These are phyloP conservation scores for Drosophila simulans DNA, from an alignment of 1,140 invertebrate species.

Conservation along the genomic window DNA sequence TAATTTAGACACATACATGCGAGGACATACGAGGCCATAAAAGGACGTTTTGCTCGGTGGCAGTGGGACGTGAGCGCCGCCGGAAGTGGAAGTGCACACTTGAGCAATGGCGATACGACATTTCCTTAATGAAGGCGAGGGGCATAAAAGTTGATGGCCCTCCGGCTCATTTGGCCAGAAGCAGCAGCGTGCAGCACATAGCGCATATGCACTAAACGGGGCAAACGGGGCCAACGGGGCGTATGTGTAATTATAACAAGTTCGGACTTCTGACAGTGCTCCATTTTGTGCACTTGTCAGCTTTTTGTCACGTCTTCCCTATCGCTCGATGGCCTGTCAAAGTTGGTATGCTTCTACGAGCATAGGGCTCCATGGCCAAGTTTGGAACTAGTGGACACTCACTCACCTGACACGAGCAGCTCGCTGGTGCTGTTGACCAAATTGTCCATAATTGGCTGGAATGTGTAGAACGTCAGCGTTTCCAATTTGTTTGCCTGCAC, in stretches of 20 bases:
- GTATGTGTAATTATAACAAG: constrained; percentile 80
- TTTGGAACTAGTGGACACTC: constrained; percentile 81
- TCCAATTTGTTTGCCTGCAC: constrained; percentile 89
- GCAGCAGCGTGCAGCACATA: neutral
- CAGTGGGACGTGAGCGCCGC: constrained; percentile 55
- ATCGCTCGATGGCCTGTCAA: constrained; percentile 43
- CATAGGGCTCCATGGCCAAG: neutral
- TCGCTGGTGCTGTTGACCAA: constrained; percentile 89
- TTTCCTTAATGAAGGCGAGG: constrained; percentile 80
- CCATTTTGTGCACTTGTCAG: constrained; percentile 56
- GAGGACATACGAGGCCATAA: constrained; percentile 31
- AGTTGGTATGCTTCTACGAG: neutral
- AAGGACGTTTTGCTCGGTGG: constrained; percentile 16
- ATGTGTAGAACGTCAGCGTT: constrained; percentile 90
- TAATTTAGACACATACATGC: constrained; percentile 64
- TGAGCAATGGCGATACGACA: constrained; percentile 79
- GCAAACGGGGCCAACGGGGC: constrained; percentile 62
- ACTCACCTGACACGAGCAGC: constrained; percentile 91
- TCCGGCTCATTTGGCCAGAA: constrained; percentile 48
- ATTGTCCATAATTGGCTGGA: constrained; percentile 90
- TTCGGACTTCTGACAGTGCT: constrained; percentile 42
- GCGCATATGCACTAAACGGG: constrained; percentile 32
- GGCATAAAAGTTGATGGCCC: constrained; percentile 72
- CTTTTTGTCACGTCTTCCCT: constrained; percentile 36
- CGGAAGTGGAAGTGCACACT: constrained; percentile 79